A percentile compares a stretch with the other conserved stretches of the same genome.
These are phyloP conservation scores for Mixornis gularis DNA, from an alignment of 2,113 vertebrate genomes.

Conservation along the genomic window DNA sequence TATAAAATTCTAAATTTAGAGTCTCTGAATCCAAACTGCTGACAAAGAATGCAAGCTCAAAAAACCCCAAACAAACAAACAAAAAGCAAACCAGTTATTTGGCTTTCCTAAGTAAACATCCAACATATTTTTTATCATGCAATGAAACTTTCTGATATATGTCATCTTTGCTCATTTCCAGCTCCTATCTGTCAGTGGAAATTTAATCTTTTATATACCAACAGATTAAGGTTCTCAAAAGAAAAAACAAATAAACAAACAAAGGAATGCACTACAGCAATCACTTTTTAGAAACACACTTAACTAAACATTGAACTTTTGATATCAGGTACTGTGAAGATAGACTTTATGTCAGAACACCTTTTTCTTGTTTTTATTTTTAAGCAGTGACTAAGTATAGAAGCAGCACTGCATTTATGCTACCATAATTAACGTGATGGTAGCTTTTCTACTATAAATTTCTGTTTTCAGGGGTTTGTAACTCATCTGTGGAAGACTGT, in stretches of 20 bases:
- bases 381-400: background rate
- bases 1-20: background rate
- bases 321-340: background rate
- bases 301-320: background rate
- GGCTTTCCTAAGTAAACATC: slow-evolving; percentile 18
- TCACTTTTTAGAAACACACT: background rate
- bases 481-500: slow-evolving; percentile 1
- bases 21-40: slow-evolving; percentile 36
- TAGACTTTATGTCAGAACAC: background rate
- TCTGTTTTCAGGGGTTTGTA: slow-evolving; percentile 14
- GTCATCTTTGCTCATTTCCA: background rate
- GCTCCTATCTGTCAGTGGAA: background rate
- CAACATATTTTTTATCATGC: background rate
- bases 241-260: background rate
- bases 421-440: slow-evolving; percentile 8
- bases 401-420: background rate
- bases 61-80: background rate
- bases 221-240: background rate
- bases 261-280: background rate
- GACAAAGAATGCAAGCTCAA: background rate
- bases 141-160: background rate
- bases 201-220: background rate
- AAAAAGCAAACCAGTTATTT: background rate
- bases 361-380: slow-evolving; percentile 1
- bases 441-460: slow-evolving; percentile 2